Evolutionary conservation across 2,113 vertebrate genomes (phyloP), one percentile per base, ranked within the genome.

Genomic region (Phaetusa simplex): DNA sequence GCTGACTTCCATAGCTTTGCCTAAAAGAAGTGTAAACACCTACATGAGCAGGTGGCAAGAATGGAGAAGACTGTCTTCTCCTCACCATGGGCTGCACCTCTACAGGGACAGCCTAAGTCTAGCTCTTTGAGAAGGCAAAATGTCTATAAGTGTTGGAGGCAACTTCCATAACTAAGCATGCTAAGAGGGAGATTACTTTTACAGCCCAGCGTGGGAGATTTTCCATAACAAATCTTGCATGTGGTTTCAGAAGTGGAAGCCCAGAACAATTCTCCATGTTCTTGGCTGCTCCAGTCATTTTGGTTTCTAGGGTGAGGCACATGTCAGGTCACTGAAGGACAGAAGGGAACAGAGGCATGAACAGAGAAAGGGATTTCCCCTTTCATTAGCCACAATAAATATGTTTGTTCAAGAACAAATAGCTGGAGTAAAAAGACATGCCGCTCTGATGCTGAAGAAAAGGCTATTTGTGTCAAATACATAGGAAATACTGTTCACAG

Each of bases 321-420:
- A 26, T 69, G 47, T 74, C 58, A 66, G 89, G 76, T 93, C 74
- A 40, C 49, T 77, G 43, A 72, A 77, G 86, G 73, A 90, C 77
- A 88, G 61, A 79, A 67, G 14, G 19, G 22, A 91, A 40, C 38
- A 84, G 64, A 95, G 55, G 29, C 82, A 64, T n/a, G 61, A 87
- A n/a, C 38, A 82, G 56, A 61, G 42, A 59, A 34, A 72, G 40
- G 77, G 58, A 67, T 87, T 95, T 96, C 85, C 84, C 74, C 38
- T 92, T 86, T 77, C 82, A 38, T 90, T 69, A 70, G 56, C 71
- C 71, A 65, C 78, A 88, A 49, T 82, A 87, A 87, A 89, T 94
- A 67, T 56, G 30, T 93, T 93, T 79, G 69, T 82, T 96, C 56
- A 94, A 87, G 62, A 90, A 23, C 65, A 94, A 90, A 72, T 64